These are phyloP conservation scores for Trinectes maculatus DNA, from an alignment of 2,113 vertebrate genomes.

Conservation along the genomic window DNA sequence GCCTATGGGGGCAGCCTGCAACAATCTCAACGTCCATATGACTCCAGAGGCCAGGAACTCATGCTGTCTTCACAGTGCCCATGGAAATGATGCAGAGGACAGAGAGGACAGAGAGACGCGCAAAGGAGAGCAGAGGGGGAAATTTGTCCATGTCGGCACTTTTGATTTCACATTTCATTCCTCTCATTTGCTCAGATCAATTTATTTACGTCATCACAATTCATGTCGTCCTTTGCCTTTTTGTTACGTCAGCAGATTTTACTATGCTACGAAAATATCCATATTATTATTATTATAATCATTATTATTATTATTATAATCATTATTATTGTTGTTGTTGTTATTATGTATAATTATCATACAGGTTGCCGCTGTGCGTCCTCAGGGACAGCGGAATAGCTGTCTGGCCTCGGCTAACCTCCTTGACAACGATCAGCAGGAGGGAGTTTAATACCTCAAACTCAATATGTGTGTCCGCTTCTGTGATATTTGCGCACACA, in stretches of 20 bases:
- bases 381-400: conserved; percentile 21
- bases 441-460: conserved; percentile 24
- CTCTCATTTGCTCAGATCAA: neutral
- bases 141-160: neutral
- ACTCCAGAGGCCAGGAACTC: conserved; percentile 64
- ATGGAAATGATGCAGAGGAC: conserved; percentile 24
- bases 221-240: too few relatives aligned
- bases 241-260: too few relatives aligned
- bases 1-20: conserved; percentile 34
- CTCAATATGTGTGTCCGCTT: conserved; percentile 1
- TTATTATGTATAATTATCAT: neutral
- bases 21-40: conserved; percentile 56
- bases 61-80: conserved; percentile 20
- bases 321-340: neutral
- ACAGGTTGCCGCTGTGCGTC: conserved; percentile 10
- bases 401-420: conserved; percentile 14
- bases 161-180: neutral
- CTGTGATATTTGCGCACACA: neutral
- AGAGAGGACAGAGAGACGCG: neutral
- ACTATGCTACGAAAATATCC: neutral
- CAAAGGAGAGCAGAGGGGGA: neutral
- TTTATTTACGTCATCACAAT: neutral
- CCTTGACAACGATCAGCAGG: conserved; percentile 46
- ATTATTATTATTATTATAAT: neutral
- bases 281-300: neutral